Conservation (phyloP, 2,113 vertebrate species). For the Plectropomus leopardus region DNA sequence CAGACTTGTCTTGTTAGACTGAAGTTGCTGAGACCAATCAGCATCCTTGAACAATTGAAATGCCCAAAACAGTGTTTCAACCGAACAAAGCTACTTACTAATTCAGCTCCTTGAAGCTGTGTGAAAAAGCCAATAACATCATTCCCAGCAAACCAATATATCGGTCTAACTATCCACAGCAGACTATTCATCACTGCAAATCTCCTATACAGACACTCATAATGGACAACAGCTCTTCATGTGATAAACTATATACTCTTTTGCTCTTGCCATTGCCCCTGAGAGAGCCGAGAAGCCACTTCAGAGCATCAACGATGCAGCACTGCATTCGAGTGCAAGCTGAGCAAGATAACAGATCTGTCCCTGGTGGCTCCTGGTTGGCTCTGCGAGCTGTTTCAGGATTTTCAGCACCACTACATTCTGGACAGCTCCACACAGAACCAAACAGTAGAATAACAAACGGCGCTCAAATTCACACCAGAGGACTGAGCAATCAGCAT, state of each 20-base stretch:
- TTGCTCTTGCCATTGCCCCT: conserved; percentile 7
- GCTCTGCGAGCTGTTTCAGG: conserved; percentile 31
- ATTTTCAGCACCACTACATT: conserved; percentile 65
- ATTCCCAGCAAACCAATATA: not conserved
- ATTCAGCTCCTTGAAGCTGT: not conserved
- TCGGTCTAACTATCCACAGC: not conserved
- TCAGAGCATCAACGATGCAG: conserved; percentile 43
- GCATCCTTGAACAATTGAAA: not conserved
- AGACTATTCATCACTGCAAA: not conserved
- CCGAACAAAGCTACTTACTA: not conserved
- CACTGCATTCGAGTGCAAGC: conserved; percentile 18
- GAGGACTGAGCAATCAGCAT: not conserved
- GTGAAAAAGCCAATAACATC: not conserved
- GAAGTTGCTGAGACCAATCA: not conserved
- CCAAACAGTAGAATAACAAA: conserved; percentile 47
- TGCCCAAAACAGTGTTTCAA: not conserved
- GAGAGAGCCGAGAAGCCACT: conserved; percentile 49
- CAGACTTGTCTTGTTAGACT: not conserved
- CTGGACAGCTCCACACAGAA: conserved; percentile 63
- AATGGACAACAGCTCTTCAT: conserved; percentile 41
- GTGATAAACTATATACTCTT: conserved; percentile 30
- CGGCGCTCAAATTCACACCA: not conserved
- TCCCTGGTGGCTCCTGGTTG: conserved; percentile 46
- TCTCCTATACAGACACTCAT: conserved; percentile 1
- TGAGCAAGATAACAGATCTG: conserved; percentile 55